These are phyloP conservation scores for Hyphantria cunea DNA, from an alignment of 1,140 invertebrate genomes.

Conservation along the genomic window DNA sequence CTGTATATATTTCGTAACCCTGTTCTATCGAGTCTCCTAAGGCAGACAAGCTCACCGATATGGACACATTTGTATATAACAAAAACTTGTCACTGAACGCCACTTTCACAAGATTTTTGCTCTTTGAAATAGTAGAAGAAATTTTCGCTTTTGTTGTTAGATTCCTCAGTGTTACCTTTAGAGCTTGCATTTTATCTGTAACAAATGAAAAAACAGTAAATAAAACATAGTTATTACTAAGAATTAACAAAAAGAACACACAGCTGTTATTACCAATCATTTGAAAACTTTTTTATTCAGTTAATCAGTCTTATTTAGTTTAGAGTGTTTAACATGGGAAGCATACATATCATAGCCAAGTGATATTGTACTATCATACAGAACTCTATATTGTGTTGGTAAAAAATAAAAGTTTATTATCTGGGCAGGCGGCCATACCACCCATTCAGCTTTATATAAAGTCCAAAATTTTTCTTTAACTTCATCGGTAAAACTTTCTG, in stretches of 20 bases:
- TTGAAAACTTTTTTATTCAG: too few relatives aligned
- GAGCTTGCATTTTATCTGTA: slow-evolving; percentile 68
- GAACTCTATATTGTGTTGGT: slow-evolving; percentile 89
- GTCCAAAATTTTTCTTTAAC: slow-evolving; percentile 88
- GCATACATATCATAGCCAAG: slow-evolving; percentile 94
- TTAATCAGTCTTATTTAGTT: background rate
- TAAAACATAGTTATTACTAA: background rate
- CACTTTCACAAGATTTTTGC: slow-evolving; percentile 54
- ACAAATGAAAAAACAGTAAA: slow-evolving; percentile 30
- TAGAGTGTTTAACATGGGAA: slow-evolving; percentile 89
- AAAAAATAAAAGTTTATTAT: slow-evolving; percentile 92
- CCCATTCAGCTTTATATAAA: slow-evolving; percentile 90
- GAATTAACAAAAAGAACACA: background rate
- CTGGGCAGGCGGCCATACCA: slow-evolving; percentile 89
- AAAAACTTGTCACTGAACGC: slow-evolving; percentile 89
- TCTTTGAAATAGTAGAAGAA: slow-evolving; percentile 36
- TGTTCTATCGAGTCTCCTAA: slow-evolving; percentile 93
- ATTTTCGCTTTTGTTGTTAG: slow-evolving; percentile 51
- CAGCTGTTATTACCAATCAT: too few relatives aligned
- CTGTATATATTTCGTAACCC: slow-evolving; percentile 88
- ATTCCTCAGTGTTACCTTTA: slow-evolving; percentile 58
- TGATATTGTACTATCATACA: slow-evolving; percentile 94
- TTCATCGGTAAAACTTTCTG: slow-evolving; percentile 85
- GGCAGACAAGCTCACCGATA: slow-evolving; percentile 89
- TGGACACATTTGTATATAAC: slow-evolving; percentile 92